Evolutionary conservation across 1,140 invertebrate genomes (phyloP).

Genomic region (Druon quercuslanigerum): DNA sequence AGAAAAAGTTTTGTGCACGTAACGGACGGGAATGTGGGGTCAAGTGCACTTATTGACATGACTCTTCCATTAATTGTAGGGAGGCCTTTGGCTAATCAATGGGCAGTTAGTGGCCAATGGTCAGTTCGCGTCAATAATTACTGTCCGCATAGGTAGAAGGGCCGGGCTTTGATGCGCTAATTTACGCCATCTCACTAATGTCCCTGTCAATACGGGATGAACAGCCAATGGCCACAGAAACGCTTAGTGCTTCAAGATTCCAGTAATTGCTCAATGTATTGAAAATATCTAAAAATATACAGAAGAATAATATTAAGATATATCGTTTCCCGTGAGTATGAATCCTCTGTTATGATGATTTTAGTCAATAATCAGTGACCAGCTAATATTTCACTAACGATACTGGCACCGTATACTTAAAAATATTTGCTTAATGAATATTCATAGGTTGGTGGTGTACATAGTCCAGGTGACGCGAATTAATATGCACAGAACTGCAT

Average conservation of each 20-base stretch:
- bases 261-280: slow-evolving; percentile 41
- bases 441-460: slow-evolving; percentile 39
- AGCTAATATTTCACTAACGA: not conserved
- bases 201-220: slow-evolving; percentile 51
- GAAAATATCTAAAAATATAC: slow-evolving; percentile 10
- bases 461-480: slow-evolving; percentile 39
- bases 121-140: slow-evolving; percentile 69
- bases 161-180: slow-evolving; percentile 69
- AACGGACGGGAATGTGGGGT: not conserved
- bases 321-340: not conserved
- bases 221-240: slow-evolving; percentile 50
- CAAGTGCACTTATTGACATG: slow-evolving; percentile 48
- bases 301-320: not conserved
- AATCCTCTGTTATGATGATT: slow-evolving; percentile 8
- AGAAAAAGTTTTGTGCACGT: not conserved
- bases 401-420: slow-evolving; percentile 11
- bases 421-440: slow-evolving; percentile 36
- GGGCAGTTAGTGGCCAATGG: slow-evolving; percentile 70
- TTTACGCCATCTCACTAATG: slow-evolving; percentile 64
- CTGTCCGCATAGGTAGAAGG: slow-evolving; percentile 60
- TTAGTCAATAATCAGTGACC: not conserved
- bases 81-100: slow-evolving; percentile 70
- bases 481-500: slow-evolving; percentile 45
- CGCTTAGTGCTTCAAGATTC: slow-evolving; percentile 45
- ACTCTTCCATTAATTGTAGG: slow-evolving; percentile 71